Evolutionary conservation across 2,797 vertebrate genomes (phyloP), one percentile per base, ranked within the genome.

Genomic region (Leptoclinus maculatus): DNA sequence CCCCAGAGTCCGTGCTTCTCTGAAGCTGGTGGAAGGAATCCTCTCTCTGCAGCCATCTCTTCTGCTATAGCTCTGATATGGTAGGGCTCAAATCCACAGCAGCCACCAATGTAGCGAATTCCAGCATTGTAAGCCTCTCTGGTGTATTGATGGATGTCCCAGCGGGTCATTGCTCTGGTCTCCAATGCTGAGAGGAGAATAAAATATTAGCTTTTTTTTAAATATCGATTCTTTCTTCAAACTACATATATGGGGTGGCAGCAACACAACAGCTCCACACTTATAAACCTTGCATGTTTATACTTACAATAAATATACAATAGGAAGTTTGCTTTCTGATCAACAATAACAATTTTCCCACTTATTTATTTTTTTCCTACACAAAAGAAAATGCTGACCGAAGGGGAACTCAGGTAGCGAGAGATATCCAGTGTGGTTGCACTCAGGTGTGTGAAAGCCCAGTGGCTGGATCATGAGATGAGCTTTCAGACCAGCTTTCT

Each of bases 21-120:
- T 10, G 96, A 97, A 13, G 94, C 97, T 12, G 84, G 80, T 2
- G 97, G 96, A 75, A 96, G 88, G 89, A 95, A 93, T 6, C 97
- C 96, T 77, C 95, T 96, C 87, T 98, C 96, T 17, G 91, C 89
- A 45, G 91, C 93, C 88, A 97, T 86, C 83, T 98, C 97, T 81
- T 98, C 97, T 8, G 96, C 93, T 78, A 97, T 93, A 0, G 96
- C 97, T 85, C 97, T 93, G 86, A 96, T 89, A n/a, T 98, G 97
- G 57, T 97, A 98, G 0, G 97, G 92, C 89, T 98, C 97, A 81
- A 97, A 97, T 25, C 97, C 96, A 78, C 97, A 98, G 92, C 97
- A 98, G 66, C 96, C 96, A 0, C 97, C 97, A 10, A 97, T 97
- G 89, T 89, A 97, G 51, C 94, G 92, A 75, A 97, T 88, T 5